These are phyloP conservation scores for Platyscapa corneri DNA, from an alignment of 1,140 invertebrate species.

Conservation along the genomic window DNA sequence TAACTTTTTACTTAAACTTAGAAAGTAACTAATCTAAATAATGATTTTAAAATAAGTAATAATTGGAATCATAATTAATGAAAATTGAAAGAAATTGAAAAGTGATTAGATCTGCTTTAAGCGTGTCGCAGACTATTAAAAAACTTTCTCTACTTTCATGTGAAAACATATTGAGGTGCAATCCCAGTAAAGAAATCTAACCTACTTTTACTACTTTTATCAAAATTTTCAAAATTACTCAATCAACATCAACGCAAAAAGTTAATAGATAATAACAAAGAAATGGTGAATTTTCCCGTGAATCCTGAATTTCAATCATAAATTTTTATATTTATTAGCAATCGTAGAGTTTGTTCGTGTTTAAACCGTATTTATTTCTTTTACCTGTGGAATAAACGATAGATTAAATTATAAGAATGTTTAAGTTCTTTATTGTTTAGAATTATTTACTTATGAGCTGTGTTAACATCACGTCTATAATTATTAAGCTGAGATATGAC, in stretches of 20 bases:
- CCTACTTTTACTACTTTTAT: conserved; percentile 45
- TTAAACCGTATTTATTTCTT: too few species aligned
- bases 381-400: too few species aligned
- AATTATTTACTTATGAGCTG: too few species aligned
- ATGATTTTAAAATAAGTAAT: neutral
- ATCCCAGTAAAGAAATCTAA: conserved; percentile 19
- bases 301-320: too few species aligned
- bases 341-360: too few species aligned
- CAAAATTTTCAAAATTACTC: neutral
- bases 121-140: conserved; percentile 12
- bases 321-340: too few species aligned
- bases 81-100: conserved; percentile 30
- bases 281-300: neutral
- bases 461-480: too few species aligned
- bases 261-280: neutral
- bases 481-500: too few species aligned
- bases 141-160: conserved; percentile 54
- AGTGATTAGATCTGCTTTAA: conserved; percentile 19
- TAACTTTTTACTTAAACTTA: neutral
- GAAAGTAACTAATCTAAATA: neutral
- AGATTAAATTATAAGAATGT: too few species aligned
- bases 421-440: too few species aligned
- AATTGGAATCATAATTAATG: conserved; percentile 16
- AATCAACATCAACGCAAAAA: neutral
- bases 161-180: conserved; percentile 15